Conservation (phyloP, 2,113 vertebrate genomes). For the Heliornis fulica region DNA sequence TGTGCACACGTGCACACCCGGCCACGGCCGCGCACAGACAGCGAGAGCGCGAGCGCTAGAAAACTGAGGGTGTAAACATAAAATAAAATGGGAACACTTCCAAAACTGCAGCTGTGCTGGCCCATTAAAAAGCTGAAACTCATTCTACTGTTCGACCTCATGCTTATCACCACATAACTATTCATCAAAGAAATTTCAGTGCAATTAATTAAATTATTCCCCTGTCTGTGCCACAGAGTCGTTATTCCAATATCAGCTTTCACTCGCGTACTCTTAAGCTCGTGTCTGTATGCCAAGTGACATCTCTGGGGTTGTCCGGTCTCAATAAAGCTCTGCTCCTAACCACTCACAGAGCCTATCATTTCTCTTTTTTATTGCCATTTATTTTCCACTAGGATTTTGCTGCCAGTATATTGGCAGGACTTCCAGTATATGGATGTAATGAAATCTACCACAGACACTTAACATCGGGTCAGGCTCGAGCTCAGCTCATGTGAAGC, state of each 20-base stretch:
- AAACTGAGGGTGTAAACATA: not conserved
- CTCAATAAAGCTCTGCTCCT: constrained; percentile 89
- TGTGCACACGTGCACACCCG: not conserved
- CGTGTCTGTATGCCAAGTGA: constrained; percentile 86
- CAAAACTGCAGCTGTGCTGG: constrained; percentile 84
- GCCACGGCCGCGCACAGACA: not conserved
- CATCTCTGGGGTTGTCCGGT: constrained; percentile 86
- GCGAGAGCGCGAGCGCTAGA: not conserved
- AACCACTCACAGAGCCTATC: constrained; percentile 86
- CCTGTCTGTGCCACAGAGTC: constrained; percentile 83
- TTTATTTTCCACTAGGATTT: constrained; percentile 99
- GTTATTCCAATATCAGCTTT: constrained; percentile 90
- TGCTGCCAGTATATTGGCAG: constrained; percentile 97
- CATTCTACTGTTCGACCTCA: constrained; percentile 82
- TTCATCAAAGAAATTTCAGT: constrained; percentile 94
- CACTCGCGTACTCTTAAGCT: constrained; percentile 83
- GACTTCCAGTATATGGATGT: constrained; percentile 94
- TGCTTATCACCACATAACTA: constrained; percentile 91
- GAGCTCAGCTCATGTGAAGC: constrained; percentile 85
- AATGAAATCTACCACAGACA: constrained; percentile 98
- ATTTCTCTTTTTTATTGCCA: constrained; percentile 97
- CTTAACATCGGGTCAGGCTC: constrained; percentile 94
- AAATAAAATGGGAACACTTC: constrained; percentile 67
- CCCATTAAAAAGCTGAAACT: constrained; percentile 84
- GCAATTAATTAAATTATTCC: constrained; percentile 99